Base-by-base conservation (phyloP, 2,113 vertebrate genomes). In the Rana temporaria region DNA sequence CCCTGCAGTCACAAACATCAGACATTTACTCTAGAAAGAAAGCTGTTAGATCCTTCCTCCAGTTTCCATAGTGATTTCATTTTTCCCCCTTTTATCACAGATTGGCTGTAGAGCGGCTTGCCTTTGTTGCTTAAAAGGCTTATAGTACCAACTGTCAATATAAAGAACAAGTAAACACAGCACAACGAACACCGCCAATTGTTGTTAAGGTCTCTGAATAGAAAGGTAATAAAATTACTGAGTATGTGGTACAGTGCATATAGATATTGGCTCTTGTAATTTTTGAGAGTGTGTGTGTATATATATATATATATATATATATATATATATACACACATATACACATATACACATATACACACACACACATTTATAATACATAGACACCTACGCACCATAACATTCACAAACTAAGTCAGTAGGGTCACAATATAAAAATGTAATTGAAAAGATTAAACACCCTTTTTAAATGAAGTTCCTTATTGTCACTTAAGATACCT, bases 11-110 rank as follows among this genome's bases (percentile, higher is more conserved):
- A 92, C 91, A 94, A 93, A 92, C 92, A 94, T 92, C 93, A 93
- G 93, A 91, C 92, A 80, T 91, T 93, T 93, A 93, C 91, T 93
- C 93, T 92, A 87, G 90, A 93, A 93, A 95, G 92, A 92, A 92
- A 92, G 90, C 92, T 94, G 91, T 94, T 92, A 93, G 91, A 92
- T 92, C 93, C 93, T 93, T 91, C 90, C 91, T 89, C 91, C 93
- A 90, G 93, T 95, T 94, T 94, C 94, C 93, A 95, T 95, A 94
- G 94, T 92, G 93, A 94, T 93, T 92, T 93, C 91, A 91, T 93
- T 92, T 93, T 76, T 86, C 88, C 84, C 87, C 84, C 90, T 93
- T 93, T 93, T 93, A 92, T 93, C 92, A 89, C 92, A 94, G 92
- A 94, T 93, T 94, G 93, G 92, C 90, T 94, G 89, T 90, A 92